Evolutionary conservation across 2,113 vertebrate species (phyloP), one percentile per base, ranked within the genome.

Genomic region (Anthoscopus minutus): DNA sequence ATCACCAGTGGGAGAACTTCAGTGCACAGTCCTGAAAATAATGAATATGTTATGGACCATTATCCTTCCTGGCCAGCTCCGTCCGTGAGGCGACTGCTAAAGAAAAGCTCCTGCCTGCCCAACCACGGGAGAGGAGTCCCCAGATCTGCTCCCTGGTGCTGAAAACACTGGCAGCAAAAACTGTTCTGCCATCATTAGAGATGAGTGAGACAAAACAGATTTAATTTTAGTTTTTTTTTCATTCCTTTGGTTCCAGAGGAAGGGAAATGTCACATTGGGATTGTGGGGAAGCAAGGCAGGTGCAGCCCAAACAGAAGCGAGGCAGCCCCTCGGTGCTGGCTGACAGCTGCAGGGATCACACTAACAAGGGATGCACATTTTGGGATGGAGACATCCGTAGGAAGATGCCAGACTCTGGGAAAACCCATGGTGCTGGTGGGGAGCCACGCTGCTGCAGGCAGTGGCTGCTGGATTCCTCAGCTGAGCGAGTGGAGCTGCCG

Each of bases 1-100:
- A 57, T 58, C 80, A 37, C 50, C 37, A 6, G 60, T 88, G 86
- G 79, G 81, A 92, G 88, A 95, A 82, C 44, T 86, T 69, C 80
- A 42, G 79, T 9, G 71, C 88, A 79, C n/a, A 92, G 65, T 38
- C 61, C 93, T 93, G 93, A 89, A 87, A 94, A 89, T 88, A 92
- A 94, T 62, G 94, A 92, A 80, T 85, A 64, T 19, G 85, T 87
- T 95, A 76, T 96, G 93, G 85, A 23, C 81, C 96, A 96, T 96
- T 96, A 95, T 97, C 86, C 81, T 38, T 66, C 81, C 78, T 27
- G 90, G 90, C n/a, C 82, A 82, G 72, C 28, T 31, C 86, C 13
- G 4, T 44, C 61, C 58, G 90, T 96, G 94, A 94, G 89, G 44
- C 0, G 89, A 87, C 76, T 95, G 86, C 12, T 92, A 48, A 93